Percentiles rank a stretch among this genome's conserved stretches.
phyloP scores from a whole-genome alignment of 2,797 vertebrate genomes.

The Momotus momota region DNA sequence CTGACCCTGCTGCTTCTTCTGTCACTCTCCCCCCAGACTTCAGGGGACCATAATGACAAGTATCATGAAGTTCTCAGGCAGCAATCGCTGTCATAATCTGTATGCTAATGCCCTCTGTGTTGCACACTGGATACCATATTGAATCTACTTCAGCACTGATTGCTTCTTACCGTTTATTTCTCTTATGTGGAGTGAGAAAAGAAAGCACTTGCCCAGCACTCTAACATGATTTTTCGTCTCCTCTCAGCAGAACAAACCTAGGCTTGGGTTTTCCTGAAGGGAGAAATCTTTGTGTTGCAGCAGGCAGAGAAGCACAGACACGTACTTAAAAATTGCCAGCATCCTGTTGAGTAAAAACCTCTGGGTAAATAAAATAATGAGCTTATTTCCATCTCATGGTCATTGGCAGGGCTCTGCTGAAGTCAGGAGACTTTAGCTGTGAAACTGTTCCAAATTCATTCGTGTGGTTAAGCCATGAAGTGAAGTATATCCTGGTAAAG shows the following conservation, averaged over 20 bases:
- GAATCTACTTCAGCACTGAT: neutral
- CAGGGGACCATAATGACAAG: neutral
- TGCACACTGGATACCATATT: neutral
- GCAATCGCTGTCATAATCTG: neutral
- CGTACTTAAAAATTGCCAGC: neutral
- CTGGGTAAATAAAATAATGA: neutral
- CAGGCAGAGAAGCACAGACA: neutral
- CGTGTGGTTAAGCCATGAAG: neutral
- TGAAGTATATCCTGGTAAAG: neutral
- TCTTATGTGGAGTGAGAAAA: neutral
- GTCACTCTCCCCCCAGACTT: rapidly evolving
- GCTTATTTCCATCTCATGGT: neutral
- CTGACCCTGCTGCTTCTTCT: neutral
- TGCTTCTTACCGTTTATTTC: neutral
- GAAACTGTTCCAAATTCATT: neutral
- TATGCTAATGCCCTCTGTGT: neutral
- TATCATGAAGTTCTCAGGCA: neutral
- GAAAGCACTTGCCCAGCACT: neutral
- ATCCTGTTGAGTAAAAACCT: neutral
- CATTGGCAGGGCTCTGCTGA: neutral
- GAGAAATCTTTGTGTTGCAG: neutral
- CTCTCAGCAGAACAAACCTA: neutral
- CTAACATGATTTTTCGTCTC: neutral
- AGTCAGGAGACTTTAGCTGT: neutral
- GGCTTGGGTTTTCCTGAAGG: neutral